These are phyloP conservation scores for Arge pagana DNA, from an alignment of 2,888 invertebrate species.

Conservation along the genomic window DNA sequence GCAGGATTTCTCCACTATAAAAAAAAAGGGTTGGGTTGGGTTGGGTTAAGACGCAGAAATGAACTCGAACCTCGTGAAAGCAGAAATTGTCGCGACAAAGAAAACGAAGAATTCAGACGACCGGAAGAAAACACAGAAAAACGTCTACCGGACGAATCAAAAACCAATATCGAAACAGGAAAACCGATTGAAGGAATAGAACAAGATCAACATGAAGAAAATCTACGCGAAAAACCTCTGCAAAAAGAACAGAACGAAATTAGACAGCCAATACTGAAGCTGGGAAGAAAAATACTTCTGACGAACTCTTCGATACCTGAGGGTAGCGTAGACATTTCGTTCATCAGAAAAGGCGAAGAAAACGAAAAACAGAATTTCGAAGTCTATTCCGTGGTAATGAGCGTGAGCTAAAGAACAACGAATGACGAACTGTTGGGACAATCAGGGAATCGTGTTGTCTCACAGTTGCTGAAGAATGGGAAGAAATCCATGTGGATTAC, in stretches of 20 bases:
- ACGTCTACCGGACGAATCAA: too few species aligned
- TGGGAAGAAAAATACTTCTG: background rate
- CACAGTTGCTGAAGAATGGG: slow-evolving; percentile 14
- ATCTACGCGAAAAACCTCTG: background rate
- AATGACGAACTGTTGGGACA: background rate
- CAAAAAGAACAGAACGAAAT: too few species aligned
- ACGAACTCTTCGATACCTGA: slow-evolving; percentile 23
- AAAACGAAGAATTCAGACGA: background rate
- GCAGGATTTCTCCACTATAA: too few species aligned
- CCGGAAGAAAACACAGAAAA: background rate
- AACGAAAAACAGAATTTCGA: slow-evolving; percentile 3
- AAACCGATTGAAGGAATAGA: background rate
- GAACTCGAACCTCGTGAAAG: slow-evolving; percentile 23
- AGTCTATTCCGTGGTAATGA: slow-evolving; percentile 17
- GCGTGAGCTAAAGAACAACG: slow-evolving; percentile 8
- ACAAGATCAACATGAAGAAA: background rate
- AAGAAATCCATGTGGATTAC: slow-evolving; percentile 22
- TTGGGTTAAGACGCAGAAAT: too few species aligned
- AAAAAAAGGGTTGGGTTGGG: too few species aligned
- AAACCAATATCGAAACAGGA: too few species aligned
- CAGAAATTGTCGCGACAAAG: slow-evolving; percentile 13
- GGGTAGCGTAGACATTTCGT: slow-evolving; percentile 21
- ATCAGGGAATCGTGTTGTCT: slow-evolving; percentile 3
- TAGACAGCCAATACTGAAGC: too few species aligned
- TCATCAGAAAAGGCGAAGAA: slow-evolving; percentile 7